phyloP scores from a whole-genome alignment of 2,888 invertebrate species.

The Caenorhabditis uteleia region DNA sequence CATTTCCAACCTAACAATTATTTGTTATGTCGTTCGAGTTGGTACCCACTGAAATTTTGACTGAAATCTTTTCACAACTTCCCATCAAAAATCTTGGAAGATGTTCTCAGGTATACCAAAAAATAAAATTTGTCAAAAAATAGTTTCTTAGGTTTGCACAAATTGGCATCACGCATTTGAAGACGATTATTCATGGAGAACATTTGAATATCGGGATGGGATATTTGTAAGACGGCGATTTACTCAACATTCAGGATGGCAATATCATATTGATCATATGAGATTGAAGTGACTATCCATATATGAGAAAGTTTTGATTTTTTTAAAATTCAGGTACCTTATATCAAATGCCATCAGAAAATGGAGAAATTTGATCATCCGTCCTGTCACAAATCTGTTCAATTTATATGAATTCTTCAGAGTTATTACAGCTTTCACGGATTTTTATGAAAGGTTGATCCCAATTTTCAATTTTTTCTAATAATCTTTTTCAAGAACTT shows the following conservation, averaged over 20 bases:
- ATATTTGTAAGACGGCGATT: slow-evolving; percentile 80
- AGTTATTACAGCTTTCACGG: slow-evolving; percentile 75
- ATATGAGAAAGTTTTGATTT: background rate
- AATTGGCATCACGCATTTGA: slow-evolving; percentile 78
- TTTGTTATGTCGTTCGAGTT: slow-evolving; percentile 68
- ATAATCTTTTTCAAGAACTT: slow-evolving; percentile 4
- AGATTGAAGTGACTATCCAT: slow-evolving; percentile 72
- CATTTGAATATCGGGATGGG: slow-evolving; percentile 78
- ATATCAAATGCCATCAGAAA: slow-evolving; percentile 78
- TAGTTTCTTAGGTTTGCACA: slow-evolving; percentile 70
- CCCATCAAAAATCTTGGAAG: slow-evolving; percentile 79
- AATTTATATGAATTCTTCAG: slow-evolving; percentile 85
- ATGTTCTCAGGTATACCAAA: slow-evolving; percentile 78
- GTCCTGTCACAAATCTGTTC: slow-evolving; percentile 81
- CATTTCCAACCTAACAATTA: too few species aligned
- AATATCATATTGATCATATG: slow-evolving; percentile 80
- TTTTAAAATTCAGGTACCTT: slow-evolving; percentile 72
- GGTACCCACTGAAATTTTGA: slow-evolving; percentile 82
- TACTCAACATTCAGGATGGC: slow-evolving; percentile 84
- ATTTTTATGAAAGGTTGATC: slow-evolving; percentile 48
- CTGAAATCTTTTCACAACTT: slow-evolving; percentile 79
- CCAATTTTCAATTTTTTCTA: background rate
- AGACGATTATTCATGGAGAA: slow-evolving; percentile 80
- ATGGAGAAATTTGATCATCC: slow-evolving; percentile 78
- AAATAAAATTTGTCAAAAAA: too few species aligned